Percentiles rank a stretch among this genome's conserved stretches.
Conservation (phyloP, 92 coral and sea anemone species). For the Hydrozoanthus gracilis region DNA sequence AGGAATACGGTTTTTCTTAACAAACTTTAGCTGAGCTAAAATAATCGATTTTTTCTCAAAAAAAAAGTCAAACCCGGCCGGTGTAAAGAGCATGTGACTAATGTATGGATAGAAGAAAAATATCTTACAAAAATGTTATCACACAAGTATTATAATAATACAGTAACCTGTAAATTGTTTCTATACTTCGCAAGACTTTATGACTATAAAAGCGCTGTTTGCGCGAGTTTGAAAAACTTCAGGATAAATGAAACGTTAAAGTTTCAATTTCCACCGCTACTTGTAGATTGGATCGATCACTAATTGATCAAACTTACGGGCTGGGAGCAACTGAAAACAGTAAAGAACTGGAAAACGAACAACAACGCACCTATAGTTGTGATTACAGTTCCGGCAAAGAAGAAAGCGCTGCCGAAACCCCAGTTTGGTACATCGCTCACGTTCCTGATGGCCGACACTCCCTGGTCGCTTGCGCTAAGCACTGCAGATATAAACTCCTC, state of each 20-base stretch:
- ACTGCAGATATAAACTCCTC: slow-evolving; percentile 81
- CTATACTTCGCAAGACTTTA: neutral
- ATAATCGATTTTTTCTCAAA: no score
- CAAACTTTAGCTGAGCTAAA: no score
- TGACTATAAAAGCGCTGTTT: neutral
- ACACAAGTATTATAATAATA: no score
- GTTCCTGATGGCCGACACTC: slow-evolving; percentile 79
- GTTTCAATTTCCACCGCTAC: neutral
- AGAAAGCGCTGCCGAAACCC: slow-evolving; percentile 95
- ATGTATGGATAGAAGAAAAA: no score
- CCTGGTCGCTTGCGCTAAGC: slow-evolving; percentile 85
- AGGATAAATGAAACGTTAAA: neutral
- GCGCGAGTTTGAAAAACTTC: neutral
- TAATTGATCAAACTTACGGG: neutral
- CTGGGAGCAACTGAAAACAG: neutral
- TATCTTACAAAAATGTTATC: no score
- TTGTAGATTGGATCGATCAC: neutral
- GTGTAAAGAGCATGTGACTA: no score
- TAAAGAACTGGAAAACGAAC: neutral
- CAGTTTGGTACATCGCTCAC: slow-evolving; percentile 82
- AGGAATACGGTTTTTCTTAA: no score
- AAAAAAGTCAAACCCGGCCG: no score
- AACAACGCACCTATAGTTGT: slow-evolving; percentile 93
- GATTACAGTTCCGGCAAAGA: slow-evolving; percentile 95
- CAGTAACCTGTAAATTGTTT: neutral